Evolutionary conservation across 2,113 vertebrate genomes (phyloP), one percentile per base, ranked within the genome.

Genomic region (Amphiprion percula): DNA sequence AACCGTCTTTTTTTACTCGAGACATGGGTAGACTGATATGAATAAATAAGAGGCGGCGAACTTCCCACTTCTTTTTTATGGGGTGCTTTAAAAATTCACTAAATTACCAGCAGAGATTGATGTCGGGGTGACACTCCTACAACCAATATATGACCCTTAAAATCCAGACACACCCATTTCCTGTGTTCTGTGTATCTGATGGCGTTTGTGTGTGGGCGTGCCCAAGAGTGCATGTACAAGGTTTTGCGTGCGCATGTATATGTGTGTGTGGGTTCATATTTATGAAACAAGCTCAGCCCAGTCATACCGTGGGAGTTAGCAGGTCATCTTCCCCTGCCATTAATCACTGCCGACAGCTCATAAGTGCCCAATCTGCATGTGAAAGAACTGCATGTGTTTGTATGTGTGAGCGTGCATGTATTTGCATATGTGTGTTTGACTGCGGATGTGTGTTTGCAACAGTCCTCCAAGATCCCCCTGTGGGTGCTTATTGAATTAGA

Each of bases 301-400:
- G 68, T 76, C 72, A 87, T 90, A 86, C 83, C 78, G 90, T 93
- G 91, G 91, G 91, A 92, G 91, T 90, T 87, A 89, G 77, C 76
- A 70, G 91, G 91, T 94, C 91, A 90, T 83, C 82, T 80, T 90
- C 65, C 67, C 68, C 68, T 78, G 85, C 69, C 88, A 94, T 94
- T 94, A 94, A 94, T 94, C 93, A 94, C 80, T 76, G 80, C 55
- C 21, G 88, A 93, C 92, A 91, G 88, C 89, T 91, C 90, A 88
- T 80, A 91, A 90, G 86, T 90, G 79, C 76, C 84, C 56, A 68
- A 94, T 94, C 88, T 94, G 91, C 93, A 93, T 94, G 87, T 88
- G 89, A 93, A 94, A 91, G 88, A 86, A 74, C 74, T 76, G 74
- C 58, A 63, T 83, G 64, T 16, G 67, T 77, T 28, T 72, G 62